Base-by-base conservation (phyloP, 2,113 vertebrate genomes). In the Oryzias celebensis region DNA sequence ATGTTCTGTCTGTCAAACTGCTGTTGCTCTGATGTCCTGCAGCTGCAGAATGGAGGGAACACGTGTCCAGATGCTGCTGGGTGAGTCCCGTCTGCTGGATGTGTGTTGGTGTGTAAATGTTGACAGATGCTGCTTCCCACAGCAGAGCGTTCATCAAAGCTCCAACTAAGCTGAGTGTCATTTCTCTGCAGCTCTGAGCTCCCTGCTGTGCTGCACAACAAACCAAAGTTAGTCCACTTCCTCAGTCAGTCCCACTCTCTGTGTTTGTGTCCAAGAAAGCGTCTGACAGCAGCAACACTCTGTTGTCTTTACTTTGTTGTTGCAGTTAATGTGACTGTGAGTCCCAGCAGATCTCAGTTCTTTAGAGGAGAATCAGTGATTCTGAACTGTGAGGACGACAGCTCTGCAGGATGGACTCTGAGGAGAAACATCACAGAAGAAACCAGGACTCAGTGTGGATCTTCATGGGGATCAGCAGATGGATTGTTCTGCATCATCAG, bases 21-120 rank as follows among this genome's bases (percentile, higher is more conserved):
- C 56, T 58, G 43, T 44, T 36, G 36, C 10, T 36, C 36, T 36
- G 36, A 36, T 20, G 20, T 20, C 20, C 20, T 20, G 20, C 20
- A 20, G 20, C 20, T 20, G 20, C 20, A 58, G 56, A 13, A 58
- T 58, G 56, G 56, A 58, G 56, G 56, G 22, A n/a, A 58, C 43
- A 46, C 26, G 7, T 46, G 56, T 58, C 43, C 56, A n/a, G 42
- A 58, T 15, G 43, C 43, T 58, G 56, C 56, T 58, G 56, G 43
- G 56, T 58, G 56, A 58, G 56, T 45, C 54, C 54, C 36, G 43
- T 56, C 54, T 56, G 54, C 54, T 57, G 54, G 52, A 53, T 57
- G 53, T 55, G 42, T 58, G 36, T 36, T 45, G 55, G 55, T 57
- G 55, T 45, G 42, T 3, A 41, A 31, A 54, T 13, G 52, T 54